Evolutionary conservation across 2,888 invertebrate genomes (phyloP).

Genomic region (Dolichopus griseipennis): DNA sequence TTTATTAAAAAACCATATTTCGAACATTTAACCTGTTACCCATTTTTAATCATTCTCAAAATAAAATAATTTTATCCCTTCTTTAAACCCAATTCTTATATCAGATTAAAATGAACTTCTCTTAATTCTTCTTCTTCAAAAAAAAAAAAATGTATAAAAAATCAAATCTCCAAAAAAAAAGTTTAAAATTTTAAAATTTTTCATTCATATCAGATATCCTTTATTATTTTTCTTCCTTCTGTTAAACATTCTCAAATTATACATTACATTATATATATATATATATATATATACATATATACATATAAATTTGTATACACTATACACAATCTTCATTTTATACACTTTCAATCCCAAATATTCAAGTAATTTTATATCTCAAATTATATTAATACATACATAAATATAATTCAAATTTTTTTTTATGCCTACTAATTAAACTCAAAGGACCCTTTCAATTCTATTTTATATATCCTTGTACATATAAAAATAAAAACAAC

Average conservation of each 20-base stretch:
- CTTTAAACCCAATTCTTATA: background rate
- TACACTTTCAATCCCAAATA: too few relatives aligned
- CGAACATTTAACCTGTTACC: too few relatives aligned
- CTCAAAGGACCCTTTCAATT: background rate
- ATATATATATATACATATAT: too few relatives aligned
- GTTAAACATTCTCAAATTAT: background rate
- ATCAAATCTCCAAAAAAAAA: background rate
- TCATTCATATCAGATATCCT: background rate
- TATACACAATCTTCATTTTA: too few relatives aligned
- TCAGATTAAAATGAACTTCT: background rate
- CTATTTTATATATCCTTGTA: background rate
- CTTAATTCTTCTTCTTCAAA: background rate
- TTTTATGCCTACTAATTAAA: background rate
- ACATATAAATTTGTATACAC: too few relatives aligned
- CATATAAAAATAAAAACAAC: background rate
- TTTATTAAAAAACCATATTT: too few relatives aligned
- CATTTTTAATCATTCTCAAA: too few relatives aligned
- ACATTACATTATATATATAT: background rate
- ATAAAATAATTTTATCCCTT: background rate
- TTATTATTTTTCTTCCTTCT: background rate
- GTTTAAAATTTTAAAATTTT: background rate
- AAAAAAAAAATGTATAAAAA: background rate
- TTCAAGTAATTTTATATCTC: too few relatives aligned
- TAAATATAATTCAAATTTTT: background rate
- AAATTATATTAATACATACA: too few relatives aligned